Conservation (phyloP, 2,888 invertebrate species). For the Sthenelais limicola region DNA sequence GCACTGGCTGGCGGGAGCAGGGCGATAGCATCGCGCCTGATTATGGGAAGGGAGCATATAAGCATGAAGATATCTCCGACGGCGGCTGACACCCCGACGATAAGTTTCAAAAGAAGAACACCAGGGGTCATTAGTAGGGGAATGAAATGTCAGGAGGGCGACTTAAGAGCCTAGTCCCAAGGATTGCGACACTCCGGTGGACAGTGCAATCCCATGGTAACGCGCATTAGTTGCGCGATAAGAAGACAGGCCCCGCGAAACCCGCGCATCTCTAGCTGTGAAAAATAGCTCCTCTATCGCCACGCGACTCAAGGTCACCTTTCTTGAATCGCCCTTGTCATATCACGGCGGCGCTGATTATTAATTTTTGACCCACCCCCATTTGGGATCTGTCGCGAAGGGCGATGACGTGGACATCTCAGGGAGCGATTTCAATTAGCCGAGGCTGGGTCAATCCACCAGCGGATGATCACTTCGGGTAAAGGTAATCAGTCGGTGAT, state of each 20-base stretch:
- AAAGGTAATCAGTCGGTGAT: too few species aligned
- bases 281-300: too few species aligned
- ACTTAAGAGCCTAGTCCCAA: not conserved
- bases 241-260: not conserved
- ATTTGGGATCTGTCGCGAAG: too few species aligned
- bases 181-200: conserved; percentile 2
- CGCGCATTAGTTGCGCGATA: not conserved
- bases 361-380: too few species aligned
- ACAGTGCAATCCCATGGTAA: not conserved
- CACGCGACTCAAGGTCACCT: too few species aligned
- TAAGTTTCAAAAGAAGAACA: conserved; percentile 37
- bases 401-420: too few species aligned
- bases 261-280: not conserved
- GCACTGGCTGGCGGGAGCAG: not conserved
- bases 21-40: conserved; percentile 42
- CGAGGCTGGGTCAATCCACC: too few species aligned
- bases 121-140: conserved; percentile 23
- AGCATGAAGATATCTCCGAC: conserved; percentile 45
- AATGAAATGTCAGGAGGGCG: conserved; percentile 13
- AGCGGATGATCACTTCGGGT: too few species aligned
- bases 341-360: too few species aligned
- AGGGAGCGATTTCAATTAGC: too few species aligned
- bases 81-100: conserved; percentile 24
- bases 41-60: conserved; percentile 43
- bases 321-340: too few species aligned